These are phyloP conservation scores for Thera obeliscata DNA, from an alignment of 2,888 invertebrate genomes.

Conservation along the genomic window DNA sequence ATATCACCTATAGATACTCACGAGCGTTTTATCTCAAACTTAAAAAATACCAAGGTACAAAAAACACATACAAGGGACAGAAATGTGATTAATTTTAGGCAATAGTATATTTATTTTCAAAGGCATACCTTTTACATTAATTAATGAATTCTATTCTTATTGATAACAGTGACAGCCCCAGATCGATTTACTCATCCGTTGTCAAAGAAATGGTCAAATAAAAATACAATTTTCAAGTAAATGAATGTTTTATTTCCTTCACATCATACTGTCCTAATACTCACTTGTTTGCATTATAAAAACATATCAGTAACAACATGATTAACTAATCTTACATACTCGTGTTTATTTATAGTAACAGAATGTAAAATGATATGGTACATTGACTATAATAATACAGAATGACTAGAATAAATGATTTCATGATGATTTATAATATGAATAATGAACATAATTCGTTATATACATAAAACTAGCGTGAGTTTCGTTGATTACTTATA, in stretches of 20 bases:
- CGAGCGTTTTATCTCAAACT: too few species aligned
- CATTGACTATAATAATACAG: constrained; percentile 70
- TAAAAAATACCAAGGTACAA: too few species aligned
- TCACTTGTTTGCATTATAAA: constrained; percentile 79
- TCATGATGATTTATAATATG: constrained; percentile 15
- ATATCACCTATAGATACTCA: too few species aligned
- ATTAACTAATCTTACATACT: constrained; percentile 66
- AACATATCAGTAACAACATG: constrained; percentile 83
- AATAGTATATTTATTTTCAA: too few species aligned
- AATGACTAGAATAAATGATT: constrained; percentile 55
- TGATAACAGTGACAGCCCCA: too few species aligned
- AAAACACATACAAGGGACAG: too few species aligned
- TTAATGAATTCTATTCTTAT: too few species aligned
- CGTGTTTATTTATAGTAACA: constrained; percentile 63
- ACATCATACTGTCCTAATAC: constrained; percentile 80
- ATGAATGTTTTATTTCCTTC: constrained; percentile 80
- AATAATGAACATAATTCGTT: constrained; percentile 21
- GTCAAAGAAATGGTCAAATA: background rate
- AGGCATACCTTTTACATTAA: too few species aligned
- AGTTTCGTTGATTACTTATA: constrained; percentile 41
- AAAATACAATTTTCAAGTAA: constrained; percentile 63
- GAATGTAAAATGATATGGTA: constrained; percentile 82
- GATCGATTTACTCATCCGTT: too few species aligned
- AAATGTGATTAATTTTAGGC: too few species aligned
- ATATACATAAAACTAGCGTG: constrained; percentile 35